phyloP scores from a whole-genome alignment of 2,888 invertebrate species.

The Drosophila anceps region DNA sequence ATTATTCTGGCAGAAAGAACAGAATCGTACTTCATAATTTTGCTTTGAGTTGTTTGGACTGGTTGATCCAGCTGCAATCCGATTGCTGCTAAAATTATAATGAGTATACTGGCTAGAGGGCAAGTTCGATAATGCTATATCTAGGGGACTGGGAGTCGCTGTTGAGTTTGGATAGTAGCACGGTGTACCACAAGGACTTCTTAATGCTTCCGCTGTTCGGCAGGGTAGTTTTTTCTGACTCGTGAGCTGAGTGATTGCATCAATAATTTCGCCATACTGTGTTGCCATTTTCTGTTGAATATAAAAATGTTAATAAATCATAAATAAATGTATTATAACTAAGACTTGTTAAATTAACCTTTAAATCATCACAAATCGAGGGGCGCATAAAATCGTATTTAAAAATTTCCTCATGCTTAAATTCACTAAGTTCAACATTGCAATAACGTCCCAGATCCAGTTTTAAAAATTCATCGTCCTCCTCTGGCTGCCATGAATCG shows the following conservation, averaged over 20 bases:
- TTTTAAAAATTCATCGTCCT: conserved; percentile 53
- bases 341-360: conserved; percentile 20
- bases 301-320: background rate
- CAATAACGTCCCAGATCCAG: conserved; percentile 74
- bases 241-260: background rate
- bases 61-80: conserved; percentile 5
- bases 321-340: background rate
- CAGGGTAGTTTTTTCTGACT: background rate
- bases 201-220: conserved; percentile 4
- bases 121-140: background rate
- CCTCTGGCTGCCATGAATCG: conserved; percentile 24
- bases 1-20: conserved; percentile 80
- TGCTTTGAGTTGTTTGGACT: conserved; percentile 7
- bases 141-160: background rate
- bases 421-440: conserved; percentile 51
- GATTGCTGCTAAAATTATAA: conserved; percentile 8
- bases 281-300: conserved; percentile 48
- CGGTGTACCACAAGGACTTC: conserved; percentile 15
- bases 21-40: conserved; percentile 53
- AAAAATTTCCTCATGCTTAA: conserved; percentile 47
- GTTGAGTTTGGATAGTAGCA: conserved; percentile 17
- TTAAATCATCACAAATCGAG: conserved; percentile 58
- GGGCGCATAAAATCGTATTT: conserved; percentile 38
- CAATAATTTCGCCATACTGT: conserved; percentile 39
- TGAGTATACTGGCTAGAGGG: background rate